Conservation (phyloP, 1,140 invertebrate species). For the Conus betulinus region DNA sequence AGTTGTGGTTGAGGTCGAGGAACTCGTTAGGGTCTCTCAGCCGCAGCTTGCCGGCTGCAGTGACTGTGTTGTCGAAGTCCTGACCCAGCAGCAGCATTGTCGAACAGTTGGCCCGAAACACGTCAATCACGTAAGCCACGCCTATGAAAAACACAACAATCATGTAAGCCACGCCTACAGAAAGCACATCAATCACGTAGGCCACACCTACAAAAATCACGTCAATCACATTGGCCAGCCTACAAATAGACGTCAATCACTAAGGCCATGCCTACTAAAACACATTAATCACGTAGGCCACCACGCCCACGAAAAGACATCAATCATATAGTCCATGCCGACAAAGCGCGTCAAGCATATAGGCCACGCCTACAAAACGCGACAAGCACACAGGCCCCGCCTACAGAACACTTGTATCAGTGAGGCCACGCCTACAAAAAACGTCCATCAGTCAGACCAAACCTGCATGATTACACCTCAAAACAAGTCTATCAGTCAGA, state of each 20-base stretch:
- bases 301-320: too few species aligned
- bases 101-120: slow-evolving; percentile 50
- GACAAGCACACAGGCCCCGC: neutral
- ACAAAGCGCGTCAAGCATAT: neutral
- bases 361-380: neutral
- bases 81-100: slow-evolving; percentile 38
- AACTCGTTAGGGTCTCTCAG: slow-evolving; percentile 50
- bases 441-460: too few species aligned
- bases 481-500: too few species aligned
- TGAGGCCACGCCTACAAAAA: too few species aligned
- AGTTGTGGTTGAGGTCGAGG: slow-evolving; percentile 49
- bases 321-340: too few species aligned
- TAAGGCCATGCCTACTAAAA: neutral
- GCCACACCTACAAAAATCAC: neutral
- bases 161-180: neutral
- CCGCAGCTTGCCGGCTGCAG: slow-evolving; percentile 30
- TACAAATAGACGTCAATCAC: neutral
- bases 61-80: slow-evolving; percentile 40
- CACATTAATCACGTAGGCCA: neutral
- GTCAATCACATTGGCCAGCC: neutral
- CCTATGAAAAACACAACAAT: slow-evolving; percentile 37
- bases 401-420: too few species aligned
- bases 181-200: neutral
- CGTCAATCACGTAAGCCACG: slow-evolving; percentile 57
- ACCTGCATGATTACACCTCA: neutral